Percentiles rank a stretch among this genome's conserved stretches.
These are phyloP conservation scores for Venusia cambrica DNA, from an alignment of 2,888 invertebrate genomes.

Conservation along the genomic window DNA sequence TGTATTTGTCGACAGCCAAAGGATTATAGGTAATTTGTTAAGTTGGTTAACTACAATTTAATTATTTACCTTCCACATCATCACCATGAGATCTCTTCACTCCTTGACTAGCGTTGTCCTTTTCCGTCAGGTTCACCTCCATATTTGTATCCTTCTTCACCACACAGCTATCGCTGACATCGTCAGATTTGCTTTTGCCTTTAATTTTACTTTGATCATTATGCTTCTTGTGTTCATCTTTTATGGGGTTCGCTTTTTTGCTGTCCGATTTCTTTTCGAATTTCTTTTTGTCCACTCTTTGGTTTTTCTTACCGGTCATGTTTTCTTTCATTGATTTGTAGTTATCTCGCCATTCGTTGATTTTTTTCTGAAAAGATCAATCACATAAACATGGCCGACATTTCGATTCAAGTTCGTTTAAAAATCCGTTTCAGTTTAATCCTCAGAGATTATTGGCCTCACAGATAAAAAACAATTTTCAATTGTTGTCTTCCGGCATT, in stretches of 20 bases:
- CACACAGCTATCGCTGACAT: conserved; percentile 38
- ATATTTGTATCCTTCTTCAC: conserved; percentile 52
- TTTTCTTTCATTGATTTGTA: conserved; percentile 70
- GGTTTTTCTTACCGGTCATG: conserved; percentile 59
- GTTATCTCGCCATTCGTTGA: conserved; percentile 64
- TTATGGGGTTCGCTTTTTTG: conserved; percentile 49
- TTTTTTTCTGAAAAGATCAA: conserved; percentile 45
- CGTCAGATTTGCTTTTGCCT: conserved; percentile 53
- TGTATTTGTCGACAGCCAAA: no score
- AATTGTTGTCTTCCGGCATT: no score
- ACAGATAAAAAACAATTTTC: no score
- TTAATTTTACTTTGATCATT: conserved; percentile 39
- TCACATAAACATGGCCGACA: no score
- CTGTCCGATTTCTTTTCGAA: conserved; percentile 50
- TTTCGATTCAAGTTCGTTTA: no score
- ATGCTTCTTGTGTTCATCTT: conserved; percentile 47
- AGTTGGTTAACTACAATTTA: conserved; percentile 1
- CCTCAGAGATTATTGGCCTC: no score
- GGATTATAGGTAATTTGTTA: no score
- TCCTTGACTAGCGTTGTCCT: conserved; percentile 42
- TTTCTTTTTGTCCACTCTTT: no score
- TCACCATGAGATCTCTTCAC: conserved; percentile 55
- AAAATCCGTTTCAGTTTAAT: no score
- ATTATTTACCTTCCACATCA: conserved; percentile 22
- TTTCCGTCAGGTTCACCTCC: conserved; percentile 43